Percentiles rank a stretch among this genome's conserved stretches.
phyloP scores from a whole-genome alignment of 2,113 vertebrate genomes.

The Lasiurus borealis region DNA sequence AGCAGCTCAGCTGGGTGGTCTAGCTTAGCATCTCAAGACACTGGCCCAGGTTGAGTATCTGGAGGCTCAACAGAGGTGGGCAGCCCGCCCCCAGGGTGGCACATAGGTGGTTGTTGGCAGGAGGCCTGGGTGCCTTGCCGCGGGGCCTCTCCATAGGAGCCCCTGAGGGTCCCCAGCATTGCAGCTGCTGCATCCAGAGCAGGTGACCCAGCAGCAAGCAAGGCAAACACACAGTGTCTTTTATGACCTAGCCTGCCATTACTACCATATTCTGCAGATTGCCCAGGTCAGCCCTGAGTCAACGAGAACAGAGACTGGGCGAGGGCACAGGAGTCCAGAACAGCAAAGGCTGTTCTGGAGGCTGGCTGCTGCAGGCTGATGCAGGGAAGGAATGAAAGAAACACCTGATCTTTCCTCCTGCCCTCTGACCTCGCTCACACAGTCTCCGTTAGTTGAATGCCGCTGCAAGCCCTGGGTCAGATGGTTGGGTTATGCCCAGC shows the following conservation, averaged over 20 bases:
- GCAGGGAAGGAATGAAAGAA: background rate
- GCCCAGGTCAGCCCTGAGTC: background rate
- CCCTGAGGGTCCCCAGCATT: background rate
- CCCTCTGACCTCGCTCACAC: background rate
- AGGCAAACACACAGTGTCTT: background rate
- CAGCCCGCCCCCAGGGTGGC: background rate
- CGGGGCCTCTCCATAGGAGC: background rate
- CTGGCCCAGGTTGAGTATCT: background rate
- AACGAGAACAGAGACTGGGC: accelerated
- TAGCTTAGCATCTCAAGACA: background rate
- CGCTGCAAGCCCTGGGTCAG: background rate
- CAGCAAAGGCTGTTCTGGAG: background rate
- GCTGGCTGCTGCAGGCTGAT: background rate
- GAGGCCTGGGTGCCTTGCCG: background rate
- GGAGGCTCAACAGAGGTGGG: background rate
- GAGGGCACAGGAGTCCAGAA: background rate
- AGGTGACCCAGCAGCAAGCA: background rate
- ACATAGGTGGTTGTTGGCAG: background rate
- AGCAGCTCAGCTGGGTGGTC: background rate
- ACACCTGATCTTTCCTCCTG: background rate
- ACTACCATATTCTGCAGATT: accelerated
- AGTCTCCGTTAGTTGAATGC: background rate
- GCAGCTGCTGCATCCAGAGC: background rate
- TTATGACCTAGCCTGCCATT: background rate
- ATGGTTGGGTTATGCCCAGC: background rate